These are phyloP conservation scores for Baronia brevicornis DNA, from an alignment of 2,888 invertebrate genomes.

Conservation along the genomic window DNA sequence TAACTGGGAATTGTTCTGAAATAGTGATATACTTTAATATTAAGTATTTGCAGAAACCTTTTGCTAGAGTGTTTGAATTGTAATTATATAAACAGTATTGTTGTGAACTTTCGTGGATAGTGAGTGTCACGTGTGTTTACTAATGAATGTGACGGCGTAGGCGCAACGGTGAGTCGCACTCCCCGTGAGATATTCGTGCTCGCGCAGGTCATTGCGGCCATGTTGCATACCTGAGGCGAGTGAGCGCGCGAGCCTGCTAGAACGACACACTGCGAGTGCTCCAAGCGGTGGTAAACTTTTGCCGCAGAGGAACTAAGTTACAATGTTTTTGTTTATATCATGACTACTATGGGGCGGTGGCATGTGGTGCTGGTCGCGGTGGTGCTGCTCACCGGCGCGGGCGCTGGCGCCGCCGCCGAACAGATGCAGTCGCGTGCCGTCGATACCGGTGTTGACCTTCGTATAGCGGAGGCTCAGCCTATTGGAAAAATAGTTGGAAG, in stretches of 20 bases:
- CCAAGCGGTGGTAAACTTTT: slow-evolving; percentile 51
- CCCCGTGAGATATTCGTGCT: slow-evolving; percentile 72
- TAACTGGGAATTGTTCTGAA: slow-evolving; percentile 49
- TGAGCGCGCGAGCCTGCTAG: slow-evolving; percentile 66
- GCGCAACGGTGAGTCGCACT: slow-evolving; percentile 69
- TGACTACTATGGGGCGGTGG: slow-evolving; percentile 68
- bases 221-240: slow-evolving; percentile 74
- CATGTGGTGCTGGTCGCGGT: slow-evolving; percentile 66
- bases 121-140: slow-evolving; percentile 72
- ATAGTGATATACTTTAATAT: slow-evolving; percentile 31
- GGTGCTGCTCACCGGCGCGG: slow-evolving; percentile 54
- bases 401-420: slow-evolving; percentile 58
- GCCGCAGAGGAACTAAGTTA: slow-evolving; percentile 54
- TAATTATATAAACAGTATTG: slow-evolving; percentile 19
- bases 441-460: slow-evolving; percentile 89
- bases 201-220: slow-evolving; percentile 73
- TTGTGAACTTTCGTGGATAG: slow-evolving; percentile 30
- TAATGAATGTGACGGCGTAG: slow-evolving; percentile 70
- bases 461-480: slow-evolving; percentile 89
- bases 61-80: slow-evolving; percentile 5
- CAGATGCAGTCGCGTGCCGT: slow-evolving; percentile 92
- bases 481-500: slow-evolving; percentile 89
- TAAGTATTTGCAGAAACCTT: slow-evolving; percentile 2
- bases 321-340: slow-evolving; percentile 62
- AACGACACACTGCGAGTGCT: slow-evolving; percentile 63